These are phyloP conservation scores for Hypotaenidia philippensis DNA, from an alignment of 2,797 vertebrate genomes.

Conservation along the genomic window DNA sequence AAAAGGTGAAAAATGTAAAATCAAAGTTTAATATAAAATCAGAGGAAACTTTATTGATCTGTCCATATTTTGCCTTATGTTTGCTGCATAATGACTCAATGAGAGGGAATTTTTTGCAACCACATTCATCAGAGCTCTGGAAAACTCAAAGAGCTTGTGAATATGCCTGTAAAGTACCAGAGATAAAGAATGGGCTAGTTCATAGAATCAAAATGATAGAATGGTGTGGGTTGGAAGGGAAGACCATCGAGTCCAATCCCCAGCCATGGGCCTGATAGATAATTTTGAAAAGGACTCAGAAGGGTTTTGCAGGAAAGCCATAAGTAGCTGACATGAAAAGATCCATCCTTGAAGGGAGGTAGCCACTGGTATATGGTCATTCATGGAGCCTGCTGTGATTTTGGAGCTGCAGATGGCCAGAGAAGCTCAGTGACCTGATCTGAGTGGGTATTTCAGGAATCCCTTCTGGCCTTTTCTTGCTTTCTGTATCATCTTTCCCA, in stretches of 20 bases:
- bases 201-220: neutral
- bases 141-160: neutral
- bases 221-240: neutral
- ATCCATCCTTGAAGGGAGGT: neutral
- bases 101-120: neutral
- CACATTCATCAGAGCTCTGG: neutral
- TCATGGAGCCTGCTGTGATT: neutral
- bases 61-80: neutral
- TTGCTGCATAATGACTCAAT: neutral
- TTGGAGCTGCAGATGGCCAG: neutral
- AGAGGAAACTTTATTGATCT: neutral
- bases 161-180: neutral
- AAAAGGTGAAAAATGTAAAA: neutral
- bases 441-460: too few relatives aligned
- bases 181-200: neutral
- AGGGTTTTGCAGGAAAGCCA: neutral
- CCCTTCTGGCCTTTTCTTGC: neutral
- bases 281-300: neutral
- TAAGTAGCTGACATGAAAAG: neutral
- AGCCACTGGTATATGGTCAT: neutral
- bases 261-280: neutral
- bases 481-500: neutral
- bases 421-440: neutral
- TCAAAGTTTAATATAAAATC: neutral
- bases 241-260: neutral